Evolutionary conservation across 2,113 vertebrate genomes (phyloP).

Genomic region (Pogona vitticeps): DNA sequence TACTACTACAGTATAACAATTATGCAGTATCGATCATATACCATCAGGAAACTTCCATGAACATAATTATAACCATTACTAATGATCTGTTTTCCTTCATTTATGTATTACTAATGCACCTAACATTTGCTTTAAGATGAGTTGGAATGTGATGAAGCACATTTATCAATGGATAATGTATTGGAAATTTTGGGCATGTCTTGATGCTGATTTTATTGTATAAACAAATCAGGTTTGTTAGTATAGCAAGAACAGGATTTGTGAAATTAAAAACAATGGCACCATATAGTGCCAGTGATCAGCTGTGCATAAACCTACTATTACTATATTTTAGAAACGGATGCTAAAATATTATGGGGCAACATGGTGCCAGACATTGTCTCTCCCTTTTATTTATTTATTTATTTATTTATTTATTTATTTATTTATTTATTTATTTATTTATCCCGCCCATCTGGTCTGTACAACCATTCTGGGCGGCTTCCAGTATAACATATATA

Average conservation of each 20-base stretch:
- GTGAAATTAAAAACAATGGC: constrained; percentile 23
- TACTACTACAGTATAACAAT: background rate
- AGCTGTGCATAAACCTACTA: background rate
- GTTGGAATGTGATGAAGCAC: too few relatives aligned
- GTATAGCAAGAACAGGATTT: background rate
- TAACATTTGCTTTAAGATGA: too few relatives aligned
- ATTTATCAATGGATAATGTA: background rate
- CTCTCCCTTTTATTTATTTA: too few relatives aligned
- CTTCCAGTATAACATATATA: too few relatives aligned
- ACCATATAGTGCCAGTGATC: background rate
- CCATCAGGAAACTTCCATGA: constrained; percentile 24
- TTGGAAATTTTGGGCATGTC: background rate
- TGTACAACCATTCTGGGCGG: background rate
- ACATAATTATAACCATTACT: background rate
- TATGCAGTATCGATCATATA: constrained; percentile 10
- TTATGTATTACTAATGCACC: too few relatives aligned
- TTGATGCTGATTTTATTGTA: background rate
- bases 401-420: too few relatives aligned
- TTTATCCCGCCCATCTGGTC: constrained; percentile 15
- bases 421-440: too few relatives aligned
- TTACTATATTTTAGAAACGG: background rate
- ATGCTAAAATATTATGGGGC: too few relatives aligned
- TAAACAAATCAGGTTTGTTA: background rate
- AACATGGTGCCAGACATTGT: too few relatives aligned
- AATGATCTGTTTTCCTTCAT: background rate